Conservation (phyloP, 2,888 invertebrate genomes). For the Thecocarcelia acutangulata region DNA sequence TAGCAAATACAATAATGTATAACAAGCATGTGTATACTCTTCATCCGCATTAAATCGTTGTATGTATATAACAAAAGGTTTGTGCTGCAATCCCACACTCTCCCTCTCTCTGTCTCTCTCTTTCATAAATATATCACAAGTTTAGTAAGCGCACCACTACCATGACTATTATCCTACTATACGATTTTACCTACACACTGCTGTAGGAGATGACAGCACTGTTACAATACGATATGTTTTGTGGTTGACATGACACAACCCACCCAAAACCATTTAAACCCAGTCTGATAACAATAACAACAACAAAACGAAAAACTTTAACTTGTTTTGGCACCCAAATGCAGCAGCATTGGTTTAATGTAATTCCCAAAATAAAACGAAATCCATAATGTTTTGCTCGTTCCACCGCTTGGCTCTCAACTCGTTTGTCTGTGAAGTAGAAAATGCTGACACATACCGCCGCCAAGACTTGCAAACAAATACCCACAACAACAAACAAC, state of each 20-base stretch:
- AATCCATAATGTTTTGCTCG: slow-evolving; percentile 43
- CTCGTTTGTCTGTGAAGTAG: neutral
- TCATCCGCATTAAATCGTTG: slow-evolving; percentile 61
- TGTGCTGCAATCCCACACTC: slow-evolving; percentile 44
- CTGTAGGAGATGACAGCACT: slow-evolving; percentile 13
- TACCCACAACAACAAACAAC: neutral
- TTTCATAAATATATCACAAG: neutral
- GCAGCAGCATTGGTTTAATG: slow-evolving; percentile 57
- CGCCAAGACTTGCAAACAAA: neutral
- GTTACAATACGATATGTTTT: slow-evolving; percentile 32
- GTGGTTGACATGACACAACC: slow-evolving; percentile 65
- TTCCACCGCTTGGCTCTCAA: slow-evolving; percentile 6
- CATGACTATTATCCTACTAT: neutral
- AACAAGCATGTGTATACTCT: slow-evolving; percentile 52
- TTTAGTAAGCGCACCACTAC: slow-evolving; percentile 2
- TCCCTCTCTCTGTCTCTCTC: slow-evolving; percentile 28
- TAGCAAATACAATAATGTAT: slow-evolving; percentile 28
- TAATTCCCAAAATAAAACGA: slow-evolving; percentile 45
- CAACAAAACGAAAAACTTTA: neutral
- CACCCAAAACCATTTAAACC: slow-evolving; percentile 48
- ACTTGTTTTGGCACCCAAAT: slow-evolving; percentile 34
- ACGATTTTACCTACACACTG: neutral
- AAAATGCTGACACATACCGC: slow-evolving; percentile 14
- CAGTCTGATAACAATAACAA: neutral
- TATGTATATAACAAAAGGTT: slow-evolving; percentile 50